Conservation (phyloP, 2,888 invertebrate genomes). For the Spialia ferax region DNA sequence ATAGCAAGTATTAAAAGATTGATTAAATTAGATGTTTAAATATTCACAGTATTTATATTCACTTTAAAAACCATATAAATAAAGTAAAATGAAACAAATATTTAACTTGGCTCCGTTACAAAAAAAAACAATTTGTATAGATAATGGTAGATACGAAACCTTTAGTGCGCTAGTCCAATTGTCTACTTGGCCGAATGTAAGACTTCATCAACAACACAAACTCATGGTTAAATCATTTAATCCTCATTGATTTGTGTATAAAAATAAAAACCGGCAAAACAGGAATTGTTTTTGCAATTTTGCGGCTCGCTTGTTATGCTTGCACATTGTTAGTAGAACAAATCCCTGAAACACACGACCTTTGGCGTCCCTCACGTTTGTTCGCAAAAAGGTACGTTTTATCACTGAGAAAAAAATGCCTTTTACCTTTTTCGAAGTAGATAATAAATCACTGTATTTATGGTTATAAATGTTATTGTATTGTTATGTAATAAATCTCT, state of each 20-base stretch:
- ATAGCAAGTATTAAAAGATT: no score
- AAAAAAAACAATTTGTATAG: no score
- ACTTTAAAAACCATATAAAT: no score
- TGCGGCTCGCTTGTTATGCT: background rate
- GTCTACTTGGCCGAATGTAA: no score
- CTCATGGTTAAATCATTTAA: background rate
- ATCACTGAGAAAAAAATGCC: slow-evolving; percentile 13
- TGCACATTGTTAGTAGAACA: slow-evolving; percentile 11
- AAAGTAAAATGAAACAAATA: no score
- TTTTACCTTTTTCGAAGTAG: slow-evolving; percentile 12
- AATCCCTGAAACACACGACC: slow-evolving; percentile 11
- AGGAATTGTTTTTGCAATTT: background rate
- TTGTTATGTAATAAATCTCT: background rate
- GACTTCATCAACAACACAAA: background rate
- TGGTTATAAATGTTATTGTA: slow-evolving; percentile 2
- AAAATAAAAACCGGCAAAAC: background rate
- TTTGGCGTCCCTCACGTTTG: slow-evolving; percentile 11
- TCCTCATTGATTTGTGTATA: background rate
- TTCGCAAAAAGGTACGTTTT: background rate
- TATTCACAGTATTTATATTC: no score
- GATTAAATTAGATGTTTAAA: no score
- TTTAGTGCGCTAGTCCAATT: no score
- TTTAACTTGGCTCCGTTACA: no score
- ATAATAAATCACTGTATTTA: slow-evolving; percentile 13
- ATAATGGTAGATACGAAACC: no score